Evolutionary conservation across 2,888 invertebrate genomes (phyloP).

Genomic region (Urechis unicinctus): DNA sequence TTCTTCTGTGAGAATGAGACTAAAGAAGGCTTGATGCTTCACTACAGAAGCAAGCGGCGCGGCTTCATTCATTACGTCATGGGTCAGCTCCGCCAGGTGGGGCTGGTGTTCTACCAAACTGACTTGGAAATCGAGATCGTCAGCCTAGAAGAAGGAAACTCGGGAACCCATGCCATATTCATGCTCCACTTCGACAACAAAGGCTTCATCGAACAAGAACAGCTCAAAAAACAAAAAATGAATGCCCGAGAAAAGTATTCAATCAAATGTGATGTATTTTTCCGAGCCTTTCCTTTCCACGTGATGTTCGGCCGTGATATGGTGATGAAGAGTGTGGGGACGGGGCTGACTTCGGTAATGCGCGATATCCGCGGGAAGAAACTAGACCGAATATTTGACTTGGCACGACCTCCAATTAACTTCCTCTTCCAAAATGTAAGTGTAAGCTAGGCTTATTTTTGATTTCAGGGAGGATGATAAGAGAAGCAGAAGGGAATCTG

Average conservation of each 20-base stretch:
- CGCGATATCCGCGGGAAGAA: slow-evolving; percentile 62
- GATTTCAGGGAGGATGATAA: not conserved
- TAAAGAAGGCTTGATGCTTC: slow-evolving; percentile 75
- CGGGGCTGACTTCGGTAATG: slow-evolving; percentile 35
- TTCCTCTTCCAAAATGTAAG: slow-evolving; percentile 91
- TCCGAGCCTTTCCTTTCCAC: slow-evolving; percentile 96
- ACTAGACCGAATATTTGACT: slow-evolving; percentile 83
- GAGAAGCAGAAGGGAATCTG: not conserved
- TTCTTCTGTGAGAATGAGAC: slow-evolving; percentile 96
- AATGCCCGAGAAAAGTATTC: not conserved
- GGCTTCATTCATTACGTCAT: slow-evolving; percentile 95
- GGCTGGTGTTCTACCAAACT: slow-evolving; percentile 85
- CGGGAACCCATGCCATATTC: slow-evolving; percentile 87
- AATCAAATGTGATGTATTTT: slow-evolving; percentile 4
- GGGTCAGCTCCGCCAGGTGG: slow-evolving; percentile 84
- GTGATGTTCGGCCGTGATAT: slow-evolving; percentile 79
- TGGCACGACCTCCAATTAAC: slow-evolving; percentile 83
- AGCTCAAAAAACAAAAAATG: not conserved
- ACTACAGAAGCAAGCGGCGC: slow-evolving; percentile 72
- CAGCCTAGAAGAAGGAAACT: slow-evolving; percentile 79
- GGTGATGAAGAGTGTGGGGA: slow-evolving; percentile 42
- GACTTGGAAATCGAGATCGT: slow-evolving; percentile 85
- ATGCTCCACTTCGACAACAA: slow-evolving; percentile 90
- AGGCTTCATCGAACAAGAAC: slow-evolving; percentile 2
- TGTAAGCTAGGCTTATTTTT: slow-evolving; percentile 10